These are phyloP conservation scores for Ganaspis brasiliensis DNA, from an alignment of 2,888 invertebrate genomes.

Conservation along the genomic window DNA sequence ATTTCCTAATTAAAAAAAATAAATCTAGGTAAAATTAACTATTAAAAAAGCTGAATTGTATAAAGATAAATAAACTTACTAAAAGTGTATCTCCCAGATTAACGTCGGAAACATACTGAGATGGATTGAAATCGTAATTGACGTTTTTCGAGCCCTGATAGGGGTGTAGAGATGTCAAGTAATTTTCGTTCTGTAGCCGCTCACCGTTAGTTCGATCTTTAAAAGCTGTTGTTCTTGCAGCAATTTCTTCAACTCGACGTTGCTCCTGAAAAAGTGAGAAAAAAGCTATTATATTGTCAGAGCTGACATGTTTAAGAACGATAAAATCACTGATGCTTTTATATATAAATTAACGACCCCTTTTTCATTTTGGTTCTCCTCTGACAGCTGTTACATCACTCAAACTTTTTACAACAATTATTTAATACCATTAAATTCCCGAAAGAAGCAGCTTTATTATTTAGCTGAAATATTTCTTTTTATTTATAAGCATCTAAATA, in stretches of 20 bases:
- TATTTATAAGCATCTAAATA: no score
- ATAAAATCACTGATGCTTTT: conserved; percentile 10
- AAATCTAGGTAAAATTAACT: background rate
- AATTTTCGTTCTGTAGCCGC: conserved; percentile 62
- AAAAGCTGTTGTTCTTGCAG: conserved; percentile 84
- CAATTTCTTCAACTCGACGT: conserved; percentile 87
- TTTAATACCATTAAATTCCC: background rate
- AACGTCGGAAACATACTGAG: conserved; percentile 68
- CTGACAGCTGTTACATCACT: background rate
- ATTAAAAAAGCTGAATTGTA: background rate
- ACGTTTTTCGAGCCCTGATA: conserved; percentile 65
- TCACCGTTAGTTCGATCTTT: conserved; percentile 84
- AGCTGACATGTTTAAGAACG: conserved; percentile 13
- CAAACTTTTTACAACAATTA: background rate
- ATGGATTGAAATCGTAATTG: conserved; percentile 65
- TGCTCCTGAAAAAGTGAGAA: conserved; percentile 83
- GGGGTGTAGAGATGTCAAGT: conserved; percentile 66
- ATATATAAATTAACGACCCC: conserved; percentile 24
- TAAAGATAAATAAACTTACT: conserved; percentile 64
- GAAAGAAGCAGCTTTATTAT: no score
- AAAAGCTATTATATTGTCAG: conserved; percentile 23
- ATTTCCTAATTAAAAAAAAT: no score
- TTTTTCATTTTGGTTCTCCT: conserved; percentile 2
- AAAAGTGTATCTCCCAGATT: conserved; percentile 69
- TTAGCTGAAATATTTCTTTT: no score